Base-by-base conservation (phyloP, 1,140 invertebrate species). In the Trigoniulus corallinus region DNA sequence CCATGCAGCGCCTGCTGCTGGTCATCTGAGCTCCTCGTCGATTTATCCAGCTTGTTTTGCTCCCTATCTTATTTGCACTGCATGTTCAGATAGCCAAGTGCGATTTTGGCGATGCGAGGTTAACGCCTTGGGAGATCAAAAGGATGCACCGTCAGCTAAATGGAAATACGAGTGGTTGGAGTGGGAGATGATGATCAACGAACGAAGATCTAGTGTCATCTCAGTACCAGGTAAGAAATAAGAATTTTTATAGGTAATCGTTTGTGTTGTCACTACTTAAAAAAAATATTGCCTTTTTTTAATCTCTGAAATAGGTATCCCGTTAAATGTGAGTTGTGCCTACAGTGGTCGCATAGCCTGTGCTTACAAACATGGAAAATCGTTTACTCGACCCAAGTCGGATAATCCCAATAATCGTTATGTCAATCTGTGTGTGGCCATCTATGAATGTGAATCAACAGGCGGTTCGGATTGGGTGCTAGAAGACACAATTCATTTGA, bases 361-460 rank as follows among this genome's bases (percentile, higher is more conserved):
- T 64, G 94, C 93, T 0, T 98, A 95, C 64, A 91, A 93, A 62
- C 84, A 59, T 49, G 58, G 63, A 52, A 53, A 57, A 37, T 59
- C 60, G 13, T 63, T 61, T 53, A 58, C 55, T 26, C 18, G 56
- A 59, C 55, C 83, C 0, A 70, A 82, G 1, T 82, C 82, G 0
- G 77, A 78, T 58, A 83, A 81, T 64, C 69, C 60, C 24, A 80
- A 85, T 62, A 79, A 81, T 0, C 75, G 88, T 40, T 93, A 86
- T 66, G 84, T 94, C 37, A 95, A 94, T 66, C 71, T 96, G 0
- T 88, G 65, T 61, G 87, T 98, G 1, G 87, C 88, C n/a, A 94
- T 99, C 54, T 98, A 95, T 69, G 95, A 99, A 67, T 99, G 95
- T 66, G 95, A 99, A 72, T 95, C 91, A 55, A 95, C 91, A 24